These are phyloP conservation scores for Aplodontia rufa DNA, from an alignment of 2,113 vertebrate genomes.

Conservation along the genomic window DNA sequence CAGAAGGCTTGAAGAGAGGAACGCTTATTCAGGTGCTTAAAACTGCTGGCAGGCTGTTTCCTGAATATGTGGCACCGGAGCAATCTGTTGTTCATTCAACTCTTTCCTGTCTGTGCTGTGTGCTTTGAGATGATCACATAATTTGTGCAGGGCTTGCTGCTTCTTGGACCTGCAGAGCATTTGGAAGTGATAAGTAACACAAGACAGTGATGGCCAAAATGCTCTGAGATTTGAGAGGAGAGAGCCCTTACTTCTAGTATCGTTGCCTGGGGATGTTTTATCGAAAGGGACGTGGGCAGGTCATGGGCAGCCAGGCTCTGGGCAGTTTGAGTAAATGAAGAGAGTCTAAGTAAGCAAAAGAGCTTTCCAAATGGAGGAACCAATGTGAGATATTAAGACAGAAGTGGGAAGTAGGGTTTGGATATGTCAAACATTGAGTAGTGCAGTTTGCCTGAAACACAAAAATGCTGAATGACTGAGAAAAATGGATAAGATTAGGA, in stretches of 20 bases:
- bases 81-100: not conserved
- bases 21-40: constrained; percentile 92
- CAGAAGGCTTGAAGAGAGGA: constrained; percentile 93
- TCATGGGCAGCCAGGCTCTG: not conserved
- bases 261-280: not conserved
- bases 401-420: not conserved
- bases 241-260: not conserved
- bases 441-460: not conserved
- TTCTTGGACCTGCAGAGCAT: not conserved
- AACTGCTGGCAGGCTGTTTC: not conserved
- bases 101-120: not conserved
- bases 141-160: not conserved
- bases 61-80: not conserved
- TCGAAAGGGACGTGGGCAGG: not conserved
- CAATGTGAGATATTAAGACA: not conserved
- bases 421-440: not conserved
- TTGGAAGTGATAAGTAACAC: not conserved
- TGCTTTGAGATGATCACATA: not conserved
- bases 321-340: not conserved
- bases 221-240: not conserved
- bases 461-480: not conserved
- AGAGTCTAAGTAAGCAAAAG: not conserved
- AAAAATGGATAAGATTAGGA: not conserved
- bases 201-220: not conserved
- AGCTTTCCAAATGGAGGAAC: not conserved